Evolutionary conservation across 1,140 invertebrate species (phyloP).

Genomic region (Eumaeus atala): DNA sequence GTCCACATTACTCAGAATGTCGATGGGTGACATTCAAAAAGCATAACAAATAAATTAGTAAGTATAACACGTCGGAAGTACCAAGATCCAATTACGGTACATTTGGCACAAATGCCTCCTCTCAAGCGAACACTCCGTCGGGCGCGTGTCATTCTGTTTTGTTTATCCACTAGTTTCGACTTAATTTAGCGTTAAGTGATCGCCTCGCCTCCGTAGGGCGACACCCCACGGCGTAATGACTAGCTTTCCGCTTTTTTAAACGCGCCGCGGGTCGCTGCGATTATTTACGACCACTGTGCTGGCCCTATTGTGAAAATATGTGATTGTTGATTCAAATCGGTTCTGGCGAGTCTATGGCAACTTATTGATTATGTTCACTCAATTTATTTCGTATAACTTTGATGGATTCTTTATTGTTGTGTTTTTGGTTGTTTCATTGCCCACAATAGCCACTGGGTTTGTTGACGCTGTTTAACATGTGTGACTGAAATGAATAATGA

Average conservation of each 20-base stretch:
- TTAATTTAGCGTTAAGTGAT: slow-evolving; percentile 64
- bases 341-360: slow-evolving; percentile 37
- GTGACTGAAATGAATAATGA: too few species aligned
- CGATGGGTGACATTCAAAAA: slow-evolving; percentile 12
- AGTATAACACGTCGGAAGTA: slow-evolving; percentile 36
- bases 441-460: background rate
- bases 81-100: slow-evolving; percentile 59
- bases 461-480: too few species aligned
- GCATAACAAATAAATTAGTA: slow-evolving; percentile 35
- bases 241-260: slow-evolving; percentile 48
- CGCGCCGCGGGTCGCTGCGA: slow-evolving; percentile 45
- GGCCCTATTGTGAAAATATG: slow-evolving; percentile 41
- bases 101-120: slow-evolving; percentile 46
- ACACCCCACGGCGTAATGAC: slow-evolving; percentile 46
- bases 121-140: slow-evolving; percentile 27
- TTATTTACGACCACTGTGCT: slow-evolving; percentile 48
- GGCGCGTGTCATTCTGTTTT: slow-evolving; percentile 56
- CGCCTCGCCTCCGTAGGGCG: slow-evolving; percentile 40
- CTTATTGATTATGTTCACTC: slow-evolving; percentile 23
- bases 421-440: background rate
- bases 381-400: slow-evolving; percentile 10
- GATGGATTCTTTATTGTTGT: slow-evolving; percentile 5
- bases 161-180: slow-evolving; percentile 58
- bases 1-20: background rate
- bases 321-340: slow-evolving; percentile 48